Evolutionary conservation across 1,140 invertebrate genomes (phyloP).

Genomic region (Mycetomoellerius zeteki): DNA sequence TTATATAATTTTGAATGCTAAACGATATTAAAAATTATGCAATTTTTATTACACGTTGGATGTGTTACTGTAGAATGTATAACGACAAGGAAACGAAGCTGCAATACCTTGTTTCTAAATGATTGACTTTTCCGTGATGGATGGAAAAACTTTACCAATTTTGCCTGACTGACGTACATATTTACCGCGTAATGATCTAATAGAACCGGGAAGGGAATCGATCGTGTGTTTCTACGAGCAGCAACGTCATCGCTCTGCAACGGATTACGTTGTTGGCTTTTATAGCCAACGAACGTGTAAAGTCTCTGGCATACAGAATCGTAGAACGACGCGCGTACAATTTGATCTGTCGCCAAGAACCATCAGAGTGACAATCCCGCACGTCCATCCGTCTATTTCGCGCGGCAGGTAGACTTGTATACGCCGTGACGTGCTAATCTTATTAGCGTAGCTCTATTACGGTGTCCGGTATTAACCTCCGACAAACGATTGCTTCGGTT

Average conservation of each 20-base stretch:
- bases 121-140: conserved; percentile 12
- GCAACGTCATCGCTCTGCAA: conserved; percentile 44
- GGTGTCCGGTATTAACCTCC: not conserved
- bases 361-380: conserved; percentile 42
- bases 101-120: not conserved
- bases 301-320: not conserved
- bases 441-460: conserved; percentile 64
- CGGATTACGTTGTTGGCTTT: conserved; percentile 54
- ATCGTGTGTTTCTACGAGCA: conserved; percentile 35
- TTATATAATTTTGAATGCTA: no score
- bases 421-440: conserved; percentile 56
- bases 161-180: not conserved
- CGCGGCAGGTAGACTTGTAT: conserved; percentile 15
- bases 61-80: not conserved
- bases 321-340: conserved; percentile 19
- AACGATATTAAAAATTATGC: not conserved
- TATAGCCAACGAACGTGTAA: conserved; percentile 39
- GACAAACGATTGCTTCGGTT: conserved; percentile 13
- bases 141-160: conserved; percentile 23
- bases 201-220: conserved; percentile 11
- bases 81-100: not conserved
- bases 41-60: not conserved
- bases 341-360: conserved; percentile 41
- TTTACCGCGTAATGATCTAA: conserved; percentile 7
- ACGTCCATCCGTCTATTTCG: not conserved